Percentiles rank a stretch among this genome's conserved stretches.
These are phyloP conservation scores for Myotis davidii DNA, from an alignment of 2,113 vertebrate genomes.

Conservation along the genomic window DNA sequence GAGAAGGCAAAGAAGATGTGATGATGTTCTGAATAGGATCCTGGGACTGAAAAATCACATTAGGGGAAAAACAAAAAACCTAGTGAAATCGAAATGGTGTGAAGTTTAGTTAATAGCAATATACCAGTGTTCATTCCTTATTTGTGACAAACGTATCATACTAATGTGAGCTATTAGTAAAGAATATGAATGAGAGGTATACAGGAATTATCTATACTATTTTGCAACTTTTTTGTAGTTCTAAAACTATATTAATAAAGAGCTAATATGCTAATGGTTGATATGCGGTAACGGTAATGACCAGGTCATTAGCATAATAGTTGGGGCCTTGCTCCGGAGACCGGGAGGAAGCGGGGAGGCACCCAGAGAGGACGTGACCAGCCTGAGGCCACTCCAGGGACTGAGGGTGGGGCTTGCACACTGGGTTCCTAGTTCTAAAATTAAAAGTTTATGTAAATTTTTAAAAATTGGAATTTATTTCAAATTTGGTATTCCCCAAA, in stretches of 20 bases:
- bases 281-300: too few relatives aligned
- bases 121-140: neutral
- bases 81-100: conserved; percentile 17
- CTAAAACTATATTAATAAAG: neutral
- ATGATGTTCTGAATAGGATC: neutral
- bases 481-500: conserved; percentile 7
- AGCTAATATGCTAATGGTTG: too few relatives aligned
- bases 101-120: conserved; percentile 41
- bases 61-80: neutral
- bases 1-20: neutral
- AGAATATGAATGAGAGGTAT: conserved; percentile 7
- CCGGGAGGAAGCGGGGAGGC: too few relatives aligned
- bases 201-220: neutral
- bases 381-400: too few relatives aligned
- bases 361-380: too few relatives aligned
- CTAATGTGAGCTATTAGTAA: conserved; percentile 19
- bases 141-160: neutral
- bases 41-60: neutral
- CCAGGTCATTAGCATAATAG: too few relatives aligned
- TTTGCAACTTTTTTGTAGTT: conserved; percentile 22
- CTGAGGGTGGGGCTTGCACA: too few relatives aligned
- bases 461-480: conserved; percentile 13
- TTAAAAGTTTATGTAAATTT: conserved; percentile 34
- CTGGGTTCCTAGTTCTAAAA: neutral
- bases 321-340: too few relatives aligned